Base-by-base conservation (phyloP, 2,113 vertebrate genomes). In the Ochotona curzoniae region DNA sequence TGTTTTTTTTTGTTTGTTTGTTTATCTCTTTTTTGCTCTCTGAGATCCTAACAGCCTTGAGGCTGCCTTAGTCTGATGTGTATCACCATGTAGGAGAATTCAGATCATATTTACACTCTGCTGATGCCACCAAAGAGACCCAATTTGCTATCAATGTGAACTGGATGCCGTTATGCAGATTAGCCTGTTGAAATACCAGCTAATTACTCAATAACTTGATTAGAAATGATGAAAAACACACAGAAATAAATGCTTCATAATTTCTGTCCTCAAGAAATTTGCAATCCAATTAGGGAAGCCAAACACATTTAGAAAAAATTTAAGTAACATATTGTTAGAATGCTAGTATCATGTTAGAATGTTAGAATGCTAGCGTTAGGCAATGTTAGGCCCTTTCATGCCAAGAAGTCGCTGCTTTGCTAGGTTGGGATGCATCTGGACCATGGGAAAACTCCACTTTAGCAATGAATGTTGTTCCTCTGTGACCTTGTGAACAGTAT, bases 141-240 rank as follows among this genome's bases (percentile, higher is more conserved):
- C 75, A 66, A 21, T 86, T 93, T 89, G 38, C 25, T 96, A 44
- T 38, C 32, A 5, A 44, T 44, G 38, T 74, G 35, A 95, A 60
- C 7, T 82, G 25, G 63, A 32, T 30, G 35, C 2, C 14, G 64
- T 44, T 93, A 89, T 89, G 6, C 3, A 11, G 26, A 47, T 87
- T 83, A 66, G 14, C 5, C 5, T 93, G 10, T 78, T 92, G 14
- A 83, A 64, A 88, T 78, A 80, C 3, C 5, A 78, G 38, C 74
- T 86, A 64, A 49, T 95, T 51, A 92, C 4, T 38, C 30, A 87
- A 63, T 76, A 81, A 32, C 30, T 51, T 74, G 67, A 66, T 60
- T 88, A 86, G 32, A 7, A 38, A 64, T 80, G 51, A 70, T 73
- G 32, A n/a, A n/a, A 79, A 8, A 69, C 7, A 89, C 47, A 66